phyloP scores from a whole-genome alignment of 2,888 invertebrate species.

The Apamea monoglypha region DNA sequence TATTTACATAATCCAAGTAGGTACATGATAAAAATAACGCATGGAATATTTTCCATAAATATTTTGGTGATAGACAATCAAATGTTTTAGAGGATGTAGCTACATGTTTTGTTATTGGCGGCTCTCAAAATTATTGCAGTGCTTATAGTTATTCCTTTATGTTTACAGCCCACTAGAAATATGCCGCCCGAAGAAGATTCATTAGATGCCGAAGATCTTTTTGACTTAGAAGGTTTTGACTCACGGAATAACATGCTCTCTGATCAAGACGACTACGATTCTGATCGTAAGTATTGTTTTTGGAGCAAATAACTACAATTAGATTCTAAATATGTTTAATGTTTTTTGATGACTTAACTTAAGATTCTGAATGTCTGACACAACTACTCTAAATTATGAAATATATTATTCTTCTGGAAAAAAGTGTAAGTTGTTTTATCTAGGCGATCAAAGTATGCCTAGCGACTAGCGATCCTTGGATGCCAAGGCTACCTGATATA shows the following conservation, averaged over 20 bases:
- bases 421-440: not conserved
- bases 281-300: constrained; percentile 91
- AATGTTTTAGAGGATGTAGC: not conserved
- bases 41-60: not conserved
- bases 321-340: not conserved
- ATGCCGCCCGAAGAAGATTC: constrained; percentile 86
- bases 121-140: not conserved
- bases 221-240: constrained; percentile 94
- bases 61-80: not conserved
- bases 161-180: constrained; percentile 78
- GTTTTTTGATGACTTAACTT: not conserved
- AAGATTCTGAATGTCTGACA: constrained; percentile 10
- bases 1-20: not conserved
- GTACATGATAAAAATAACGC: constrained; percentile 12
- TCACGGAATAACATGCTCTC: constrained; percentile 85
- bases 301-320: not conserved
- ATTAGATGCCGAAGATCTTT: constrained; percentile 93
- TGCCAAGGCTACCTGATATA: not conserved
- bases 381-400: not conserved
- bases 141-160: constrained; percentile 16
- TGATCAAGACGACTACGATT: constrained; percentile 93
- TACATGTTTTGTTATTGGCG: not conserved
- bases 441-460: not conserved
- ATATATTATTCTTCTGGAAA: not conserved
- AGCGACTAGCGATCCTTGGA: not conserved